Conservation (phyloP, 2,113 vertebrate species). For the Strix aluco region DNA sequence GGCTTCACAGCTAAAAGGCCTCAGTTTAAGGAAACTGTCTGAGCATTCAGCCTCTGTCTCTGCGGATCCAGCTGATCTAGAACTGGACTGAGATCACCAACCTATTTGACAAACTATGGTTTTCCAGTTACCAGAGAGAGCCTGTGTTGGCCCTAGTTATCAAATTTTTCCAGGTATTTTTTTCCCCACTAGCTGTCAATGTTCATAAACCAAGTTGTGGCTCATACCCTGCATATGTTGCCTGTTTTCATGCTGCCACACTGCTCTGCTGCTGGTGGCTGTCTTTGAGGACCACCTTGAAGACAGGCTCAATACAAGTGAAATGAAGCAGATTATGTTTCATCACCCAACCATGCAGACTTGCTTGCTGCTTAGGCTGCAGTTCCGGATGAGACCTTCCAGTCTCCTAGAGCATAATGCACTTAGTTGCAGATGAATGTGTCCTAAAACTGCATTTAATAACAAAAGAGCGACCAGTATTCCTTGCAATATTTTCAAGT, state of each 20-base stretch:
- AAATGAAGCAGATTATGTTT: background rate
- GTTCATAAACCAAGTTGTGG: background rate
- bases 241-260: background rate
- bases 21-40: background rate
- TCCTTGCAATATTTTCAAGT: background rate
- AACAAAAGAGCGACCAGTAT: background rate
- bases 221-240: background rate
- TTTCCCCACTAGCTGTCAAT: background rate
- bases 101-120: background rate
- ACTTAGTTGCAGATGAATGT: background rate
- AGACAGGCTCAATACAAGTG: background rate
- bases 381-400: background rate
- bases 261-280: background rate
- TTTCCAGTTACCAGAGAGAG: background rate
- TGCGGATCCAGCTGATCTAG: background rate
- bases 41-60: background rate
- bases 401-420: background rate
- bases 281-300: background rate
- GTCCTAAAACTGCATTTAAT: background rate
- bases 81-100: background rate
- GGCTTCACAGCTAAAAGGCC: background rate
- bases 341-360: background rate
- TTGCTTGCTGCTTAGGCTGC: background rate
- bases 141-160: background rate
- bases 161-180: background rate